Base-by-base conservation (phyloP, 1,140 invertebrate species). In the Octopus bimaculoides region DNA sequence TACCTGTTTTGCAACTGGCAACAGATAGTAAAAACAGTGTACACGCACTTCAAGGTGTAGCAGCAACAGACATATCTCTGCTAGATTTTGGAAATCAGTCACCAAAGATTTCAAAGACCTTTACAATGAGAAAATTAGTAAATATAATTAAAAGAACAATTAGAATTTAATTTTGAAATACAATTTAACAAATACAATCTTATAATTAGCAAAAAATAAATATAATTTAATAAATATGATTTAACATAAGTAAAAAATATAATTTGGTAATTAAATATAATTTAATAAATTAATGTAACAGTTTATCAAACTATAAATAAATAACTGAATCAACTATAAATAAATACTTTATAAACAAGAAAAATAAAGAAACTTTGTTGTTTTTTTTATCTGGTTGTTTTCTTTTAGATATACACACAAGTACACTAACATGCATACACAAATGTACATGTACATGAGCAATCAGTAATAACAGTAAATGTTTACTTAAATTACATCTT, bases 1-100 rank as follows among this genome's bases (percentile, higher is more conserved):
- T 82, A 90, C 91, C 91, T 92, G 92, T 84, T 93, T 92, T n/a
- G 92, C 92, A 73, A 94, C 91, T 5, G 94, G 93, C 75, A 95
- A 88, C 69, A 98, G 91, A 91, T 97, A 97, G 89, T 96, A 96
- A 89, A 98, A 98, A 89, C 96, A 98, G 87, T 98, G 96, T 54
- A 98, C 96, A 81, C 97, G 92, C 74, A 96, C 95, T 92, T 98
- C 97, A 83, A 98, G 91, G 92, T 98, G 97, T 52, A 99, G 89
- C 54, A 98, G 93, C 20, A 98, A 89, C 61, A 98, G 92, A 88
- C 96, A 97, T 56, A 95, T 97, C 86, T 98, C 95, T 0, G 96
- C 94, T 73, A 98, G 92, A 83, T 97, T 95, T 86, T 96, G 94
- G 85, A 97, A 97, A 80, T 95, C 94, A 80, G 93, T 91, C 1